phyloP scores from a whole-genome alignment of 1,140 invertebrate species.

The Ceratina calcarata region DNA sequence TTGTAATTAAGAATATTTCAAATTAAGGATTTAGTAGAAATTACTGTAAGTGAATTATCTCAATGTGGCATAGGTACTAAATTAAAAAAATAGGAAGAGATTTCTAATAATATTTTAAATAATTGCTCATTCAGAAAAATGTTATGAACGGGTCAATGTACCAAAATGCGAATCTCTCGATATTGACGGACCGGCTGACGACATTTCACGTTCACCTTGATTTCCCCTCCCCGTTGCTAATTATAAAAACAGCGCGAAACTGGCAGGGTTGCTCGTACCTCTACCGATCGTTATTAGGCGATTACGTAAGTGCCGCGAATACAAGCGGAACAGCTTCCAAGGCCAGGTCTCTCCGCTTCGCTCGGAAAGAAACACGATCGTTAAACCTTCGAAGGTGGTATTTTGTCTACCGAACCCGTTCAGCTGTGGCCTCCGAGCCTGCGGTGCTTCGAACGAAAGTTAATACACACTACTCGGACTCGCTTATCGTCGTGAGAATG shows the following conservation, averaged over 20 bases:
- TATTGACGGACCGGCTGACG: not conserved
- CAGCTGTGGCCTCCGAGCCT: conserved; percentile 26
- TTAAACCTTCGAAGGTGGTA: conserved; percentile 59
- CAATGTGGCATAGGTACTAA: no score
- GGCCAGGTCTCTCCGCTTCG: conserved; percentile 42
- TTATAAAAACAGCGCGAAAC: not conserved
- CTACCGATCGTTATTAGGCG: conserved; percentile 54
- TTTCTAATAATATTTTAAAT: no score
- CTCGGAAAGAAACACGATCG: conserved; percentile 63
- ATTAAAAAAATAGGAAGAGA: no score
- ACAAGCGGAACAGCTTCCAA: conserved; percentile 65
- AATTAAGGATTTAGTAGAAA: no score
- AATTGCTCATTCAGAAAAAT: no score
- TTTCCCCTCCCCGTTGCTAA: not conserved
- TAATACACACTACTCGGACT: conserved; percentile 43
- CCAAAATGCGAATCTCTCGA: no score
- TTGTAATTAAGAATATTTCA: no score
- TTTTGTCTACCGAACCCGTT: conserved; percentile 46
- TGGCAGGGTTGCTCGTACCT: conserved; percentile 16
- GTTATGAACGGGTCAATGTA: no score
- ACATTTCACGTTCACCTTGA: conserved; percentile 34
- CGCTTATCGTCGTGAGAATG: conserved; percentile 38
- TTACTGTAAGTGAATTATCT: no score
- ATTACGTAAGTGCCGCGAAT: conserved; percentile 68
- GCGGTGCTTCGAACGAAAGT: conserved; percentile 50